Evolutionary conservation across 2,797 vertebrate genomes (phyloP).

Genomic region (Pangasius krempfi): DNA sequence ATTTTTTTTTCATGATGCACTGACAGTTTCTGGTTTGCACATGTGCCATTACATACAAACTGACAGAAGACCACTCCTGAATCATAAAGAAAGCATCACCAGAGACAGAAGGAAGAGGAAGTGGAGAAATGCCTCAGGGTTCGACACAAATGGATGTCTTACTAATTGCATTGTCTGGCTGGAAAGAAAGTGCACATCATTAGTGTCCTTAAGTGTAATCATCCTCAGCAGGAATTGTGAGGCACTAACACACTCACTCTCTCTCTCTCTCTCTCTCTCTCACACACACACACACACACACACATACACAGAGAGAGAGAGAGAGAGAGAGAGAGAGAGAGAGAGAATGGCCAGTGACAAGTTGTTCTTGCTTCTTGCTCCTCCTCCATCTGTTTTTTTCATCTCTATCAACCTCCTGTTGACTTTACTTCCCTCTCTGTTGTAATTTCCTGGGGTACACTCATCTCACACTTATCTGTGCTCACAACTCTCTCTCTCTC

Average conservation of each 20-base stretch:
- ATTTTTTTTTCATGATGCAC: neutral
- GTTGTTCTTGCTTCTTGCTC: neutral
- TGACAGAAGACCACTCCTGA: slow-evolving; percentile 19
- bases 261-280: neutral
- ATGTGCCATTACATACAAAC: neutral
- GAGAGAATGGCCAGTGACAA: neutral
- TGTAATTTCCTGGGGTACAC: slow-evolving; percentile 23
- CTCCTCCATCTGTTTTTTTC: neutral
- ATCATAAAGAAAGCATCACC: slow-evolving; percentile 20
- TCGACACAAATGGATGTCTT: slow-evolving; percentile 75
- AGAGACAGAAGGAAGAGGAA: slow-evolving; percentile 52
- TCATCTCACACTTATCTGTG: slow-evolving; percentile 2
- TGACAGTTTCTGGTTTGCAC: slow-evolving; percentile 22
- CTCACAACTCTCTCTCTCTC: neutral
- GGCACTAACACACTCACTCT: slow-evolving; percentile 54
- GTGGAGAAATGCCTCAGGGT: slow-evolving; percentile 73
- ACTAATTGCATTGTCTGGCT: slow-evolving; percentile 80
- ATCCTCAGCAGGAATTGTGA: slow-evolving; percentile 74
- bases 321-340: neutral
- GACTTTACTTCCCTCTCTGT: slow-evolving; percentile 12
- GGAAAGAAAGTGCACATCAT: slow-evolving; percentile 77
- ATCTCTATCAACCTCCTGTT: slow-evolving; percentile 10
- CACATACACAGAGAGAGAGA: neutral
- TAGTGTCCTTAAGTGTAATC: slow-evolving; percentile 81
- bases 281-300: neutral